A percentile compares a stretch with the other conserved stretches of the same genome.
Conservation (phyloP, 2,888 invertebrate genomes). For the Orthonychiurus folsomi region DNA sequence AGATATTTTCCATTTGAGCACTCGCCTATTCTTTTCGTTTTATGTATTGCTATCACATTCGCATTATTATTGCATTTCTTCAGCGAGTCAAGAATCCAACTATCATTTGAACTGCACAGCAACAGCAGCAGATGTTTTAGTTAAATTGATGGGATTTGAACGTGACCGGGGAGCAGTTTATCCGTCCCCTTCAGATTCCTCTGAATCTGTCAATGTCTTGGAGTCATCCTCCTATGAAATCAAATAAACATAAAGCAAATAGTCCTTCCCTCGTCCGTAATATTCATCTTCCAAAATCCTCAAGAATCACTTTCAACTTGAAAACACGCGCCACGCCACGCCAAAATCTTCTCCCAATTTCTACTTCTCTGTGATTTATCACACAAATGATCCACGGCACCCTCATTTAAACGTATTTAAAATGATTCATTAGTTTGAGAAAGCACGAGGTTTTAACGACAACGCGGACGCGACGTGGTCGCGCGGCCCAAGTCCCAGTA, state of each 20-base stretch:
- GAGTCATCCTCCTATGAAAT: not conserved
- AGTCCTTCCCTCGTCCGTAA: not conserved
- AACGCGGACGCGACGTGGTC: not conserved
- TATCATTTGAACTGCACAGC: not conserved
- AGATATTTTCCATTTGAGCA: too few species aligned
- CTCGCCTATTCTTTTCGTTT: too few species aligned
- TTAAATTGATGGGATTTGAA: conserved; percentile 1
- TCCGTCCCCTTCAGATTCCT: not conserved
- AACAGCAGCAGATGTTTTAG: not conserved
- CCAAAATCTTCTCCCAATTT: not conserved
- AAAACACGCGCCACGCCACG: not conserved
- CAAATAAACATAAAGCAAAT: not conserved
- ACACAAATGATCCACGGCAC: not conserved
- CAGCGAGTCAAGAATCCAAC: too few species aligned
- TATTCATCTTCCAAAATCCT: too few species aligned
- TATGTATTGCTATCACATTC: not conserved
- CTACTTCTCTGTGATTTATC: not conserved
- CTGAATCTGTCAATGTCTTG: not conserved
- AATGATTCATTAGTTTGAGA: not conserved
- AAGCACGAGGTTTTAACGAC: not conserved
- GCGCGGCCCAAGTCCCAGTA: too few species aligned
- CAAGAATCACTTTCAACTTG: too few species aligned
- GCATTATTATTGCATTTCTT: not conserved
- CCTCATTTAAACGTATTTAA: not conserved
- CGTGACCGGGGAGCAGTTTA: not conserved